Evolutionary conservation across 2,797 vertebrate species (phyloP).

Genomic region (Gobionotothen gibberifrons): DNA sequence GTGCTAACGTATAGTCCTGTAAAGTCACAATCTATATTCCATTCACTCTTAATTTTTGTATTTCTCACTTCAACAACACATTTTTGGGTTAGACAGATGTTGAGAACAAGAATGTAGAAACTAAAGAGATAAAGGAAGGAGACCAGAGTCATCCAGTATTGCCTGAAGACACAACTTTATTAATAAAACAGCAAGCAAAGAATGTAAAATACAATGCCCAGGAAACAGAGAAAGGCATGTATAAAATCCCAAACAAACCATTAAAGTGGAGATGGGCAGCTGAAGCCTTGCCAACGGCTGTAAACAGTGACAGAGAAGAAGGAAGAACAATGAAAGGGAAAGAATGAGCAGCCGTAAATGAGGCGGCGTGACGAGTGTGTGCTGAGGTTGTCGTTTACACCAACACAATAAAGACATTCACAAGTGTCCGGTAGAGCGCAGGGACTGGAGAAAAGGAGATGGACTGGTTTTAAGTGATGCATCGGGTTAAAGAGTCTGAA

Average conservation of each 20-base stretch:
- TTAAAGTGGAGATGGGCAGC: conserved; percentile 34
- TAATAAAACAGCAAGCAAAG: conserved; percentile 79
- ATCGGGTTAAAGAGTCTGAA: conserved; percentile 13
- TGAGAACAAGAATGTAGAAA: background rate
- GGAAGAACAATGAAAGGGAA: conserved; percentile 30
- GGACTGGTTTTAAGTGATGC: conserved; percentile 6
- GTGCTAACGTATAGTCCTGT: no score
- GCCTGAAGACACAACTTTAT: conserved; percentile 79
- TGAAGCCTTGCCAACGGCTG: conserved; percentile 50
- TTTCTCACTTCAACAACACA: background rate
- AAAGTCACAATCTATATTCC: background rate
- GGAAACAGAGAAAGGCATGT: conserved; percentile 53
- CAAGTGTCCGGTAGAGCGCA: conserved; percentile 56
- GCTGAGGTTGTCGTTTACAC: conserved; percentile 49
- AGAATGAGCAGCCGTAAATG: conserved; percentile 30
- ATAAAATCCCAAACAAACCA: conserved; percentile 60
- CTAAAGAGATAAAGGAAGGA: conserved; percentile 9
- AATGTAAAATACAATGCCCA: conserved; percentile 62
- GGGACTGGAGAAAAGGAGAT: conserved; percentile 20
- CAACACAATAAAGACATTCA: conserved; percentile 74
- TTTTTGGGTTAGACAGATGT: background rate
- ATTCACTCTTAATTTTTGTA: background rate
- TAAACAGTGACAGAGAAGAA: conserved; percentile 56
- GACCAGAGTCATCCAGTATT: conserved; percentile 18
- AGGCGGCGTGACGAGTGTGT: conserved; percentile 34